phyloP scores from a whole-genome alignment of 1,140 invertebrate species.

The Euwallacea fornicatus region DNA sequence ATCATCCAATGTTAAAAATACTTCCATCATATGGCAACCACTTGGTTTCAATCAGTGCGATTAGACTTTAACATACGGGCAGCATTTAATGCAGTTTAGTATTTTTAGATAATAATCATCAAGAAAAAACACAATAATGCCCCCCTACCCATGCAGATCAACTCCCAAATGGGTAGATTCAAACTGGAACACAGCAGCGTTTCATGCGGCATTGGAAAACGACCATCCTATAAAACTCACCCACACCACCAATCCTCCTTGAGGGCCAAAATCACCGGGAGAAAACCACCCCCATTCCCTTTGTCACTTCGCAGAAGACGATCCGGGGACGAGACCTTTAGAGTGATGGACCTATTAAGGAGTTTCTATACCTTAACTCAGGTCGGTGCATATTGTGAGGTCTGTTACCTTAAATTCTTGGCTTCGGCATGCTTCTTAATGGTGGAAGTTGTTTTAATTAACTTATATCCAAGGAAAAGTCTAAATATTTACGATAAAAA shows the following conservation, averaged over 20 bases:
- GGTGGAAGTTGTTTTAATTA: too few species aligned
- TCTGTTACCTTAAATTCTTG: too few species aligned
- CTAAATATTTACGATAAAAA: too few species aligned
- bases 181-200: not conserved
- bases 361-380: conserved; percentile 29
- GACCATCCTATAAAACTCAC: conserved; percentile 18
- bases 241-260: conserved; percentile 14
- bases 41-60: not conserved
- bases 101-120: too few species aligned
- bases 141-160: not conserved
- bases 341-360: conserved; percentile 26
- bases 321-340: conserved; percentile 8
- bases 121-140: not conserved
- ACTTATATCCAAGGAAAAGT: too few species aligned
- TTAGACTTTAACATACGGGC: not conserved
- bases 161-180: not conserved
- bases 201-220: not conserved
- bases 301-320: conserved; percentile 14
- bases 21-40: not conserved
- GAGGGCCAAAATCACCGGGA: conserved; percentile 11
- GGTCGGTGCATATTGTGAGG: not conserved
- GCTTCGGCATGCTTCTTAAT: too few species aligned
- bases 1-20: not conserved
- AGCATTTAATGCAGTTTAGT: not conserved
- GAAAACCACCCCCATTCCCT: not conserved